Evolutionary conservation across 2,888 invertebrate genomes (phyloP).

Genomic region (Pristionchus maxplancki): DNA sequence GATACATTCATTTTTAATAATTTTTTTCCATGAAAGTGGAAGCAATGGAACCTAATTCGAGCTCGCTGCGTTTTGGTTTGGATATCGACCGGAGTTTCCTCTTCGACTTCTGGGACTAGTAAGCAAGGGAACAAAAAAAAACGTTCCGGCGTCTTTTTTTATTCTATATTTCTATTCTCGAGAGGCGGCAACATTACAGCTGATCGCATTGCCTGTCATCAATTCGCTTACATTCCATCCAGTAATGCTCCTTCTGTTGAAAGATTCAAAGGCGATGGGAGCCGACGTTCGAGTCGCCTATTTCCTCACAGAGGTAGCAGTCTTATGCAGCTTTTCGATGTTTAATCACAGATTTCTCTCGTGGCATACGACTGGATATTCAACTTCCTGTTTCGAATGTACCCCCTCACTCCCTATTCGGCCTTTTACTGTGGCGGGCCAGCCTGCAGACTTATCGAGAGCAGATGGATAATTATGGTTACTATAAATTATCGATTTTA

Average conservation of each 20-base stretch:
- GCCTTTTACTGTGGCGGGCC: neutral
- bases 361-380: neutral
- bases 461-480: neutral
- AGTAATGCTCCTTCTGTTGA: neutral
- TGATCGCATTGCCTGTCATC: neutral
- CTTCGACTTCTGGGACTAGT: too few relatives aligned
- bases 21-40: too few relatives aligned
- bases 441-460: neutral
- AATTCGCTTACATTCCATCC: neutral
- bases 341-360: neutral
- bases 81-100: too few relatives aligned
- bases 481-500: neutral
- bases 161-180: too few relatives aligned
- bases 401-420: neutral
- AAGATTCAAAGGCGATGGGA: neutral
- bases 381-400: neutral
- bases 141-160: too few relatives aligned
- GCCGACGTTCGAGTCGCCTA: neutral
- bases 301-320: neutral
- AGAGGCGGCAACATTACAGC: too few relatives aligned
- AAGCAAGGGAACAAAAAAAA: too few relatives aligned
- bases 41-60: too few relatives aligned
- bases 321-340: neutral
- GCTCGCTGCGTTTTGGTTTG: too few relatives aligned
- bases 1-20: too few relatives aligned